A percentile compares a stretch with the other conserved stretches of the same genome.
phyloP scores from a whole-genome alignment of 2,113 vertebrate genomes.

The Sander lucioperca region DNA sequence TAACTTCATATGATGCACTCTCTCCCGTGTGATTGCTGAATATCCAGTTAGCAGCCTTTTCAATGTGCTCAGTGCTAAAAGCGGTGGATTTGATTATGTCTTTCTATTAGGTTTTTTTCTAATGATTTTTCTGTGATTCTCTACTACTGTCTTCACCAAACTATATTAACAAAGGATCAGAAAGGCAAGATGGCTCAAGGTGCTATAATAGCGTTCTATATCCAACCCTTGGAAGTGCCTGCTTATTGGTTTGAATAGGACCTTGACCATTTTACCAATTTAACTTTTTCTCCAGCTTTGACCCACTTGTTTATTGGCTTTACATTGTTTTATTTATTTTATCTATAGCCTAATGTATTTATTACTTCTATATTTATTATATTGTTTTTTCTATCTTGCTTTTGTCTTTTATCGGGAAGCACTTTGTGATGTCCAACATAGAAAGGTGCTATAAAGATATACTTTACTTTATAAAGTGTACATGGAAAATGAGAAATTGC shows the following conservation, averaged over 20 bases:
- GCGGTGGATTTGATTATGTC: constrained; percentile 81
- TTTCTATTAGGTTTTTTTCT: constrained; percentile 83
- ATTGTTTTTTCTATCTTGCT: not conserved
- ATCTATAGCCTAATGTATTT: no score
- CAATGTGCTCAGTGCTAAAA: constrained; percentile 77
- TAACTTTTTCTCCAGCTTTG: not conserved
- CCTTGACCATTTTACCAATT: not conserved
- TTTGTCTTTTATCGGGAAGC: not conserved
- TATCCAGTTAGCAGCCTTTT: constrained; percentile 77
- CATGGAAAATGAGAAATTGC: not conserved
- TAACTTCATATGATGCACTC: constrained; percentile 82
- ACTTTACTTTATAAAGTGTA: not conserved
- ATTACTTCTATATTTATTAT: not conserved
- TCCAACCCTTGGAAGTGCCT: constrained; percentile 24
- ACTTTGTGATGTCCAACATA: not conserved
- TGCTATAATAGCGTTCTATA: constrained; percentile 52
- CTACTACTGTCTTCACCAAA: constrained; percentile 74
- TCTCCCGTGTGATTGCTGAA: constrained; percentile 55
- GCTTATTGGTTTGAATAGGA: not conserved
- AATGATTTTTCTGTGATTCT: constrained; percentile 74
- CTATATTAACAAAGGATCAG: constrained; percentile 67
- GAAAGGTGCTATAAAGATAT: not conserved
- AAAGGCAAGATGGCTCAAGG: constrained; percentile 62
- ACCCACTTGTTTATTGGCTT: not conserved
- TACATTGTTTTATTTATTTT: not conserved